These are phyloP conservation scores for Chrysogorgia sp. DNA, from an alignment of 92 coral and sea anemone species.

Conservation along the genomic window DNA sequence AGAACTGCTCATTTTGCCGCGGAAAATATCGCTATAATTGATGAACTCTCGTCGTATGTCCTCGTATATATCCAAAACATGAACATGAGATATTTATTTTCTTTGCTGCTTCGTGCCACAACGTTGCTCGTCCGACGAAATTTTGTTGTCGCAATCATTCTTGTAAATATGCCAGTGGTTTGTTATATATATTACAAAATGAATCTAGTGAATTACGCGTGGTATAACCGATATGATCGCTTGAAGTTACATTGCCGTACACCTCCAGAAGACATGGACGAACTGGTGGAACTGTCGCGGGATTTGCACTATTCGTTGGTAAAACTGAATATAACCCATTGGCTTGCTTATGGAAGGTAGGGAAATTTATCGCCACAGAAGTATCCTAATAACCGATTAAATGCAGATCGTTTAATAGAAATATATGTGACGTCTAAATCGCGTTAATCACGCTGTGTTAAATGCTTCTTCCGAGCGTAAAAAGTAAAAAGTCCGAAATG, in stretches of 20 bases:
- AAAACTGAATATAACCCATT: constrained; percentile 55
- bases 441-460: too few relatives aligned
- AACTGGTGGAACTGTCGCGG: constrained; percentile 56
- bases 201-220: constrained; percentile 76
- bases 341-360: constrained; percentile 81
- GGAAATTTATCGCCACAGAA: neutral
- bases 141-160: constrained; percentile 29
- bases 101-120: neutral
- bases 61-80: too few relatives aligned
- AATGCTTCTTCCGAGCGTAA: too few relatives aligned
- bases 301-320: constrained; percentile 60
- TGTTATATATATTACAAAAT: constrained; percentile 65
- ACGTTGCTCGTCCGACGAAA: neutral
- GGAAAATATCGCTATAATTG: too few relatives aligned
- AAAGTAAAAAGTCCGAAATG: too few relatives aligned
- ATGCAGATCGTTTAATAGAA: too few relatives aligned
- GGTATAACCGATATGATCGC: constrained; percentile 63
- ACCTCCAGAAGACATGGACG: constrained; percentile 59
- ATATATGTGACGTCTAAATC: neutral
- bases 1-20: too few relatives aligned
- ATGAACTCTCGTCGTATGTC: too few relatives aligned
- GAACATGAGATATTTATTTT: too few relatives aligned
- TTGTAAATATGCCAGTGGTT: constrained; percentile 37
- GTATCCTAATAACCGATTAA: neutral
- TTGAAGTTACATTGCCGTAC: constrained; percentile 58